Conservation (phyloP, 1,140 invertebrate genomes). For the Streblospio benedicti region DNA sequence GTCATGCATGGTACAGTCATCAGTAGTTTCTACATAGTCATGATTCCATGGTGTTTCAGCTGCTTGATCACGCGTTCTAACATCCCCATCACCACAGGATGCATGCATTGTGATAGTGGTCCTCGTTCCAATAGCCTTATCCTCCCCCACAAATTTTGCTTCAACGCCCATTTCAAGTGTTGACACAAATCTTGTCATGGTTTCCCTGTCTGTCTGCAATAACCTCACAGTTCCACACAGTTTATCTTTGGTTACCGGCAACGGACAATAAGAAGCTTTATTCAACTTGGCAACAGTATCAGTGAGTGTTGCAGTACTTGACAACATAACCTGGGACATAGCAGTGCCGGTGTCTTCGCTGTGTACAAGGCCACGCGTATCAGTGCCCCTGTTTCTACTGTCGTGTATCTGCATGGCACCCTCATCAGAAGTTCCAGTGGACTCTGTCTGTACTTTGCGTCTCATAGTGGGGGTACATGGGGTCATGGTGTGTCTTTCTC, state of each 20-base stretch:
- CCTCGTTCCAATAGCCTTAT: not conserved
- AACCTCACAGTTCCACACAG: not conserved
- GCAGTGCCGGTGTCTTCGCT: not conserved
- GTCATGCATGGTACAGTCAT: not conserved
- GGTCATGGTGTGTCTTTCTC: slow-evolving; percentile 4
- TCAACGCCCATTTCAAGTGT: not conserved
- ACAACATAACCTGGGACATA: not conserved
- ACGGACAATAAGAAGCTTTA: not conserved
- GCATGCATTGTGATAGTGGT: not conserved
- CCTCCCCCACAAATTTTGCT: not conserved
- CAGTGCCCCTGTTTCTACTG: not conserved
- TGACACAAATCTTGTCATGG: not conserved
- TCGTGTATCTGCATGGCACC: not conserved
- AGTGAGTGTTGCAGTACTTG: not conserved
- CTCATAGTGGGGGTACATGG: not conserved
- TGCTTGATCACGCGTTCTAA: not conserved
- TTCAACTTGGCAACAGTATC: not conserved
- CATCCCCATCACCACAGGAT: not conserved
- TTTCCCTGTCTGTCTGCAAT: not conserved
- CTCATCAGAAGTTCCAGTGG: not conserved
- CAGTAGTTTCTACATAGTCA: not conserved
- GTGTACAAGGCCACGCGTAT: not conserved
- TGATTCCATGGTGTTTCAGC: not conserved
- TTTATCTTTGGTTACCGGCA: not conserved
- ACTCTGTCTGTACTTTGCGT: slow-evolving; percentile 1